Base-by-base conservation (phyloP, 2,888 invertebrate genomes). In the Andrena praecox region DNA sequence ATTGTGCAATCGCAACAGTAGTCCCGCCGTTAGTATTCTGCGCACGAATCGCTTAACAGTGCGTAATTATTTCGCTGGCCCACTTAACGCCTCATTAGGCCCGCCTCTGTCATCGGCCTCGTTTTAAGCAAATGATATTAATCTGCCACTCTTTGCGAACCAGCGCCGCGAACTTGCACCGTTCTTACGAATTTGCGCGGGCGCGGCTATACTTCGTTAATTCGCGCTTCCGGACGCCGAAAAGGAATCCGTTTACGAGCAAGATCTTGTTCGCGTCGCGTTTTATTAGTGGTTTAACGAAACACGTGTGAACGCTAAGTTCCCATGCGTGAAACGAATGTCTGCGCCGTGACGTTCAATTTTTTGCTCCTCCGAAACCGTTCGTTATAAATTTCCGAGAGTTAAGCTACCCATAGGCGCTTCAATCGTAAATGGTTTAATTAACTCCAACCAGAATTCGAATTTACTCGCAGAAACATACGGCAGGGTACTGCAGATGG, bases 41-140 rank as follows among this genome's bases (percentile, higher is more conserved):
- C 48, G 63, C 75, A 71, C 67, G 64, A 60, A 75, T 80, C 72
- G 59, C 84, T 85, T 87, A 84, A 82, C 67, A 77, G 70, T 35
- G 66, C 77, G 60, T 85, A 86, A 87, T 88, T 86, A 87, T 87
- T 86, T 79, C 80, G 62, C 35, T 74, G 75, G 75, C 77, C 84
- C 82, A 88, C 69, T 83, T 85, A 69, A 10, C 6, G 56, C 50
- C 31, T 72, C 64, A 72, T 82, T 72, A 69, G 56, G 20, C 50
- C 54, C 29, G 27, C 16, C 33, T 16, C 12, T 20, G 3, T 7
- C 20, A 7, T 16, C 35, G n/a, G 35, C 10, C 48, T 27, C 8
- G 12, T 33, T 48, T 6, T 10, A n/a, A 7, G 60, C 31, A 24
- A 50, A 42, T 27, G 16, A 59, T 72, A 73, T 72, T 68, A 72